Conservation (phyloP, 2,797 vertebrate genomes). For the Sciurus carolinensis region DNA sequence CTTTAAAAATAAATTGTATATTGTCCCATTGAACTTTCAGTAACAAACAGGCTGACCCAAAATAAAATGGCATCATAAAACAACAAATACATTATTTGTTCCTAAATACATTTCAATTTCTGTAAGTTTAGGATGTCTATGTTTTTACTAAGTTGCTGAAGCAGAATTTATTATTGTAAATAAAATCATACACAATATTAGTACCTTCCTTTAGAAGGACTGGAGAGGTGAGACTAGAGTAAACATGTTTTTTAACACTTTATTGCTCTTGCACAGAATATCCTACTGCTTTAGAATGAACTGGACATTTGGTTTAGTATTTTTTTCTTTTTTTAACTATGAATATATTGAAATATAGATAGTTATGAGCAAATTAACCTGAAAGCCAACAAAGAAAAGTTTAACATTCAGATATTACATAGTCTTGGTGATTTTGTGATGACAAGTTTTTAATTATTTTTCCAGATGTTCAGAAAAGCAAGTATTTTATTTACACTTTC, state of each 20-base stretch:
- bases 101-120: conserved; percentile 60
- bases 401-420: not conserved
- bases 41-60: conserved; percentile 42
- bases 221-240: conserved; percentile 49
- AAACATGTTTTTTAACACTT: conserved; percentile 44
- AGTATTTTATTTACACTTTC: not conserved
- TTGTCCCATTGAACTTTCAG: not conserved
- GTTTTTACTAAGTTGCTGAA: conserved; percentile 77
- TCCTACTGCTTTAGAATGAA: not conserved
- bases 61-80: not conserved
- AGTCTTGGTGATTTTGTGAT: not conserved
- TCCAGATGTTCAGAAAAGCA: not conserved
- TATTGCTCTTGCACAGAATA: not conserved
- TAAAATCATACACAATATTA: conserved; percentile 68
- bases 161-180: conserved; percentile 72
- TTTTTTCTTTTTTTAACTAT: not conserved
- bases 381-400: not conserved
- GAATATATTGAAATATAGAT: not conserved
- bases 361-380: not conserved
- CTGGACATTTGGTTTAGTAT: not conserved
- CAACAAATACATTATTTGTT: not conserved
- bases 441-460: not conserved
- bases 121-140: conserved; percentile 50
- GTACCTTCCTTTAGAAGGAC: conserved; percentile 63
- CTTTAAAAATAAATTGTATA: not conserved